Evolutionary conservation across 2,797 vertebrate species (phyloP).

Genomic region (Paramormyrops hopkinsi): DNA sequence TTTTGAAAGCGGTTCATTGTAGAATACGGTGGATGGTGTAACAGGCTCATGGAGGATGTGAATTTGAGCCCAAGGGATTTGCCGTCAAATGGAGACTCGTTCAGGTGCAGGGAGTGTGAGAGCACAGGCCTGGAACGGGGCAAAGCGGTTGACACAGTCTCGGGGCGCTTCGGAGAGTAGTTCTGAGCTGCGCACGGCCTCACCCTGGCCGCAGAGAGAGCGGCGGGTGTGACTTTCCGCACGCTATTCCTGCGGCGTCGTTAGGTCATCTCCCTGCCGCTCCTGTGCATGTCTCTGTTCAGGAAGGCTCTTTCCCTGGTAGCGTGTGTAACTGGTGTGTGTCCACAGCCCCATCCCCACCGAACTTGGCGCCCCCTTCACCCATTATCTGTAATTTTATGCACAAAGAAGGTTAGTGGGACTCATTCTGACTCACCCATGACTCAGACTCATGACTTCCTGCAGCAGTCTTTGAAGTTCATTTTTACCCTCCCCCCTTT

Average conservation of each 20-base stretch:
- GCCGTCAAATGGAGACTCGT: neutral
- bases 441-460: conserved; percentile 12
- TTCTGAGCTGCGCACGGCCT: neutral
- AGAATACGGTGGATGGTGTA: too few relatives aligned
- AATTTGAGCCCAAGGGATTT: neutral
- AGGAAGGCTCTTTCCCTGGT: neutral
- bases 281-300: neutral
- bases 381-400: conserved; percentile 19
- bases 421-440: conserved; percentile 50
- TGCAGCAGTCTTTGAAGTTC: conserved; percentile 35
- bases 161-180: neutral
- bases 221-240: neutral
- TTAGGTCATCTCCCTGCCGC: neutral
- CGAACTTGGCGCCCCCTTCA: conserved; percentile 9
- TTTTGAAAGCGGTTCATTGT: neutral
- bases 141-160: neutral
- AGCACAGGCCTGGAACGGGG: neutral
- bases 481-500: conserved; percentile 25
- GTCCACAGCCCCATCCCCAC: neutral
- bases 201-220: neutral
- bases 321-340: neutral
- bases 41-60: neutral
- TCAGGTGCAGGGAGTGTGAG: neutral
- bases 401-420: conserved; percentile 24
- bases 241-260: neutral